Evolutionary conservation across 2,888 invertebrate species (phyloP), one percentile per base, ranked within the genome.

Genomic region (Tinea trinotella): DNA sequence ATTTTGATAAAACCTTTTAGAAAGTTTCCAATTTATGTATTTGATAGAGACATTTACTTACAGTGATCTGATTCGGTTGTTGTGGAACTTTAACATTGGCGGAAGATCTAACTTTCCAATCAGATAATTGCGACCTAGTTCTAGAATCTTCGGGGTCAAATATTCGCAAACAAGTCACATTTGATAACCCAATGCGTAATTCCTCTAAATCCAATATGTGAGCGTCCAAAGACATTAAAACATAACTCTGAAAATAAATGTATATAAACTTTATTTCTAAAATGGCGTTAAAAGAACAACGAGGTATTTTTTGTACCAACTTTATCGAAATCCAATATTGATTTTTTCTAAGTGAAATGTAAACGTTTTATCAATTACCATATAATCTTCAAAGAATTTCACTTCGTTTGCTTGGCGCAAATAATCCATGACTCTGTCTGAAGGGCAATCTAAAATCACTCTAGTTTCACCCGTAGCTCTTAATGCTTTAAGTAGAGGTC

Each of bases 311-410:
- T n/a, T n/a, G n/a, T n/a, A n/a, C n/a, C n/a, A n/a, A n/a, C n/a
- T n/a, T n/a, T n/a, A n/a, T n/a, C n/a, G n/a, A n/a, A n/a, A n/a
- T n/a, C n/a, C n/a, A n/a, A n/a, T n/a, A n/a, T n/a, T n/a, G n/a
- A n/a, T n/a, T n/a, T n/a, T n/a, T n/a, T n/a, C n/a, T n/a, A n/a
- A n/a, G n/a, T n/a, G n/a, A n/a, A n/a, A n/a, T n/a, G n/a, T n/a
- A n/a, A n/a, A n/a, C n/a, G n/a, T n/a, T n/a, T n/a, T n/a, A n/a
- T 10, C 7, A 30, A 60, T 57, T 64, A 89, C 90, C 87, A 94
- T 93, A 70, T 95, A 93, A 65, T 94, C 93, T 56, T 92, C 92
- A 69, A 96, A 88, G 78, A 97, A 90, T 61, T 94, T 93, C 10
- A 97, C 90, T 71, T 95, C 93, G 60, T 90, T 89, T 0, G 96